phyloP scores from a whole-genome alignment of 1,140 invertebrate genomes.

The Solen grandis region DNA sequence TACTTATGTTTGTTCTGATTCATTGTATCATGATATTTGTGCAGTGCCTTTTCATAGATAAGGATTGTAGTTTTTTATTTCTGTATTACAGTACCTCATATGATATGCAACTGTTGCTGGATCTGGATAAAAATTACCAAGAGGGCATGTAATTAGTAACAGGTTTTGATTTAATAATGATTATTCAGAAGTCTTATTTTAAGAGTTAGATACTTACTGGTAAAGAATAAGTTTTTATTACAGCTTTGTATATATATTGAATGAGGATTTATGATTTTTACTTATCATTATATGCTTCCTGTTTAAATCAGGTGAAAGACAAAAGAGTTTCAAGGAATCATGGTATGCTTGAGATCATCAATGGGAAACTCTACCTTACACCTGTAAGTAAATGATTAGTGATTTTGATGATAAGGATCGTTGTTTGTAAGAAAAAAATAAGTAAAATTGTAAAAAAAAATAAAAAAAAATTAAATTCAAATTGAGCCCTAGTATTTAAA shows the following conservation, averaged over 20 bases:
- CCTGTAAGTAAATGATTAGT: conserved; percentile 69
- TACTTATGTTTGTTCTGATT: background rate
- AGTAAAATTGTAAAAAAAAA: background rate
- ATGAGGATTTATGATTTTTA: background rate
- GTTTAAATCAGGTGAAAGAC: conserved; percentile 73
- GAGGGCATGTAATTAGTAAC: too few relatives aligned
- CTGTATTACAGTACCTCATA: too few relatives aligned
- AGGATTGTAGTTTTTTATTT: too few relatives aligned
- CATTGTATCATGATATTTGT: background rate
- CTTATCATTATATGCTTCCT: background rate
- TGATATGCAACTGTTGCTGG: too few relatives aligned
- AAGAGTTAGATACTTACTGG: background rate
- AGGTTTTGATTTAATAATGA: background rate
- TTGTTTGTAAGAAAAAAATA: background rate
- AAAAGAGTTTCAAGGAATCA: conserved; percentile 79
- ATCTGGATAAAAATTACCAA: too few relatives aligned
- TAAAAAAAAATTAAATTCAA: background rate
- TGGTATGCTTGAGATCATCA: conserved; percentile 74
- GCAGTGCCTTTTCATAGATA: background rate
- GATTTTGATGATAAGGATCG: background rate
- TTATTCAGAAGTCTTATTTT: background rate
- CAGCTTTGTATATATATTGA: background rate
- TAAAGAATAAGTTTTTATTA: background rate
- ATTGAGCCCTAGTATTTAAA: background rate
- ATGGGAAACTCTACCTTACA: conserved; percentile 75